These are phyloP conservation scores for Peromyscus maniculatus DNA, from an alignment of 2,113 vertebrate species.

Conservation along the genomic window DNA sequence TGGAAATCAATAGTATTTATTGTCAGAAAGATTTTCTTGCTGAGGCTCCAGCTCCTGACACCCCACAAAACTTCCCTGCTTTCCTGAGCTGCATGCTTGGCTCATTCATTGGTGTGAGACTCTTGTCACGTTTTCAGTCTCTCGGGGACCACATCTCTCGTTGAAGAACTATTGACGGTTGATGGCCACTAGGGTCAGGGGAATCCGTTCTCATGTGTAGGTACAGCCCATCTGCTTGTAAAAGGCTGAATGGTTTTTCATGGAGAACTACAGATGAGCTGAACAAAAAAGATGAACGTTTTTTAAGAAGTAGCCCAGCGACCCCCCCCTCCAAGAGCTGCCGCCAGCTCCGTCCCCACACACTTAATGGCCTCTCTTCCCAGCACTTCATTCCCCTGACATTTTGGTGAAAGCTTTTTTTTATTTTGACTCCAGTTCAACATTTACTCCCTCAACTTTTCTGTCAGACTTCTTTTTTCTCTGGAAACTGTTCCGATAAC, in stretches of 20 bases:
- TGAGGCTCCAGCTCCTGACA: not conserved
- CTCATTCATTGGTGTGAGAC: not conserved
- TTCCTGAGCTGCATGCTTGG: not conserved
- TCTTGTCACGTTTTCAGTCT: not conserved
- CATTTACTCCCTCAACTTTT: constrained; percentile 51
- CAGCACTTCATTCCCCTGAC: constrained; percentile 35
- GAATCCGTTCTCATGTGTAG: not conserved
- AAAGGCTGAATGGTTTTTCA: constrained; percentile 31
- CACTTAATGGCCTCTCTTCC: constrained; percentile 50
- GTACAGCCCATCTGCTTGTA: not conserved
- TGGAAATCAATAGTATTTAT: not conserved
- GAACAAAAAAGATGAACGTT: constrained; percentile 45
- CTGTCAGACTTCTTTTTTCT: constrained; percentile 56
- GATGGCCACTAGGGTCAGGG: not conserved
- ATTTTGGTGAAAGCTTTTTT: constrained; percentile 65
- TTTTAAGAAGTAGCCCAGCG: not conserved
- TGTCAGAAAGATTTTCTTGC: not conserved
- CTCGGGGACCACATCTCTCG: not conserved
- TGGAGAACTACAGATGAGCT: constrained; percentile 18
- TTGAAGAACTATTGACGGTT: not conserved
- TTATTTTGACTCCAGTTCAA: constrained; percentile 42
- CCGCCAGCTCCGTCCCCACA: not conserved
- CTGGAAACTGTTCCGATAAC: constrained; percentile 20
- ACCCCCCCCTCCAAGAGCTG: not conserved
- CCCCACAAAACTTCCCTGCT: not conserved